Conservation (phyloP, 2,888 invertebrate genomes). For the Drosophila pseudotakahashii region DNA sequence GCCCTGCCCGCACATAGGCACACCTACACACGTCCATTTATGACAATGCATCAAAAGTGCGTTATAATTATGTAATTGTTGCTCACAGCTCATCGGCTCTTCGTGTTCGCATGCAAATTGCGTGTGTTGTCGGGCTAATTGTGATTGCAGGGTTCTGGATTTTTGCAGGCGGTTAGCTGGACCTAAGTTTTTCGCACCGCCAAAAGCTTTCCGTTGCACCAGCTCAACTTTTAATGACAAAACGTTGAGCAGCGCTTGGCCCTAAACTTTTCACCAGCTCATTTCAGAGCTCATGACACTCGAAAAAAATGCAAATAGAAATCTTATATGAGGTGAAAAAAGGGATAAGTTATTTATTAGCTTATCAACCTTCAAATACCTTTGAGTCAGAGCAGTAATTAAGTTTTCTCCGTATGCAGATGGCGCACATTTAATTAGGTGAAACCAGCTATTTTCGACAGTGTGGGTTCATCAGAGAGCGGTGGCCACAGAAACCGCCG, state of each 20-base stretch:
- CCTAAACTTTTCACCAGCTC: slow-evolving; percentile 49
- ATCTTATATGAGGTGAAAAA: neutral
- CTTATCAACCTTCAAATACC: too few relatives aligned
- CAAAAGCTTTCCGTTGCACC: slow-evolving; percentile 34
- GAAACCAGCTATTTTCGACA: neutral
- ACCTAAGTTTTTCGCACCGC: slow-evolving; percentile 12
- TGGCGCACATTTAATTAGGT: neutral
- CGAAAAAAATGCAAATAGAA: neutral
- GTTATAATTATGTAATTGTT: slow-evolving; percentile 63
- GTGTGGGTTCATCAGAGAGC: slow-evolving; percentile 34
- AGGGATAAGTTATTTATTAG: neutral
- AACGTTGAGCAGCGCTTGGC: slow-evolving; percentile 62
- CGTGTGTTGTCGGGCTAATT: slow-evolving; percentile 31
- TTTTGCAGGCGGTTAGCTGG: neutral
- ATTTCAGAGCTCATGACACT: slow-evolving; percentile 24
- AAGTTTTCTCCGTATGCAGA: neutral
- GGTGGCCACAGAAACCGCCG: slow-evolving; percentile 63
- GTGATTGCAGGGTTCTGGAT: slow-evolving; percentile 16
- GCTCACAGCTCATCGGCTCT: slow-evolving; percentile 16
- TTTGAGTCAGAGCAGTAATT: neutral
- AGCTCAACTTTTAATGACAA: slow-evolving; percentile 68
- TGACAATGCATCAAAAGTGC: slow-evolving; percentile 55
- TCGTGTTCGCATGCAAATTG: slow-evolving; percentile 38
- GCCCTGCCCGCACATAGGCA: slow-evolving; percentile 21
- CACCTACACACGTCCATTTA: slow-evolving; percentile 10